Base-by-base conservation (phyloP, 1,140 invertebrate species). In the Brachionus calyciflorus region DNA sequence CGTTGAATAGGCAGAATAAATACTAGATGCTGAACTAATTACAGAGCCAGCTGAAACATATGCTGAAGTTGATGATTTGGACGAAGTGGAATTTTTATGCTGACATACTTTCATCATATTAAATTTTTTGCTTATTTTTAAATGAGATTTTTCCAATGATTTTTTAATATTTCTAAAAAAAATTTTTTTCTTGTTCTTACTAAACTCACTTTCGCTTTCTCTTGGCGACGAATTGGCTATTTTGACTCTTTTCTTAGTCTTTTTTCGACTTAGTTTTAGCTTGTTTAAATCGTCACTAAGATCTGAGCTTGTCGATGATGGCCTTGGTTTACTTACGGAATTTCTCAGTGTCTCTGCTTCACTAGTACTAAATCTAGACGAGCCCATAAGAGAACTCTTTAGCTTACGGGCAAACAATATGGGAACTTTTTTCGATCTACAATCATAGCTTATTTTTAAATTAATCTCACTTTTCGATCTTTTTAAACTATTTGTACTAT, bases 31-130 rank as follows among this genome's bases (percentile, higher is more conserved):
- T 10, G 77, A 65, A 12, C 44, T 40, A 12, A 30, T 19, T 12
- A 48, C 44, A 7, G 33, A 46, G n/a, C 57, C 51, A 2, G 51
- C 69, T 26, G 69, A 73, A 26, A 73, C 46, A 55, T 55, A 73
- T 17, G 69, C 69, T 28, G 69, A 73, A 4, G 69, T 73, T 12
- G 69, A 73, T 17, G 69, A 73, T 26, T 49, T 53, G 1, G 69
- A 73, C 26, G 65, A 69, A 12, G 55, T 33, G 14, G 26, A 30
- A 19, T 41, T 65, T 41, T 65, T 65, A 3, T 60, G 55, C 3
- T 5, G 5, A 46, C 44, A 46, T n/a, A 17, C 33, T 33, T 60
- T 14, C 9, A 14, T 9, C 19, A 30, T 65, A 19, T 17, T 65
- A 26, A 65, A 65, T 19, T 65, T 46, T 44, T 65, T 65, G 14